Evolutionary conservation across 2,113 vertebrate species (phyloP), one percentile per base, ranked within the genome.

Genomic region (Ameiurus melas): DNA sequence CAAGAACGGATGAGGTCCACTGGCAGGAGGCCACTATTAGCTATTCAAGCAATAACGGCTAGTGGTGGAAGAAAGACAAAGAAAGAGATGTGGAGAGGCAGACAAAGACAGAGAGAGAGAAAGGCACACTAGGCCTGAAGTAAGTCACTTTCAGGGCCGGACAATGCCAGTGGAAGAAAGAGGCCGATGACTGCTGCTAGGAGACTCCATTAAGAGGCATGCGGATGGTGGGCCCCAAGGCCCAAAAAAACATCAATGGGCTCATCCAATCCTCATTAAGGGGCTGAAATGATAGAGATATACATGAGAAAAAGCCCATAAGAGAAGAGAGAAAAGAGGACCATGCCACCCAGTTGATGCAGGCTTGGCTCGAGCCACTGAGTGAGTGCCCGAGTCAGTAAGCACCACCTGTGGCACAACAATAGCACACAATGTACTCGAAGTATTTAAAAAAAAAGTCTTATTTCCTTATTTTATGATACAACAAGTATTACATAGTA

Each of bases 31-130:
- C 94, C 95, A 91, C 89, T 90, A 94, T 94, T 93, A 89, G 92
- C 94, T 95, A 96, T 95, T 96, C 96, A 96, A 94, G 95, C 95
- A 96, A 95, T 96, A 92, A 95, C 92, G 92, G 95, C 93, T 92
- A 94, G 92, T 94, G 93, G 89, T 91, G 84, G 89, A 92, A 84
- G 89, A 90, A 77, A 92, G 89, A 90, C 81, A 90, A 87, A 89
- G 88, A 90, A 86, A 86, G 84, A 89, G 89, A 90, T 85, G 80
- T 85, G 85, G 88, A 90, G 89, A 88, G 86, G 86, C 80, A 91
- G 84, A 89, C 86, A 89, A 90, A 88, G 89, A 87, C 83, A 90
- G 85, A 86, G 55, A 87, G 85, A 88, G 58, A 92, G 87, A 90
- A 86, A 90, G 83, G 91, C 84, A 92, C 89, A 94, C 94, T 95